These are phyloP conservation scores for Sinonovacula constricta DNA, from an alignment of 1,140 invertebrate genomes.

Conservation along the genomic window DNA sequence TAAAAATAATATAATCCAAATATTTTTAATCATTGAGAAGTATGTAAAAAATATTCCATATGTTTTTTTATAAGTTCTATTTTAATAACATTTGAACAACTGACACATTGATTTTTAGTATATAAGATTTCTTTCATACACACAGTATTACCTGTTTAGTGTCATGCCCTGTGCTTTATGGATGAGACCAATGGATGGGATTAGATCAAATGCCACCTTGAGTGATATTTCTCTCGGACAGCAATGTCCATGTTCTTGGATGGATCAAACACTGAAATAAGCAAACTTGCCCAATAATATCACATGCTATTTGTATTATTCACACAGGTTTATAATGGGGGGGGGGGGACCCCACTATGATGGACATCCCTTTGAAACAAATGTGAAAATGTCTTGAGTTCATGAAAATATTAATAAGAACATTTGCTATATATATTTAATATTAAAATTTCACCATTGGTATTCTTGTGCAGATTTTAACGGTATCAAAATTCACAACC, in stretches of 20 bases:
- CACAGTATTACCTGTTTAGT: conserved; percentile 2
- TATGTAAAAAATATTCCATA: too few relatives aligned
- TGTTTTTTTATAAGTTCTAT: too few relatives aligned
- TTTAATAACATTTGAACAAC: too few relatives aligned
- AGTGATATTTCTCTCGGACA: conserved; percentile 21
- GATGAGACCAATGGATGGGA: too few relatives aligned
- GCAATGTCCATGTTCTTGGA: background rate
- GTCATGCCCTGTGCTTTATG: conserved; percentile 29
- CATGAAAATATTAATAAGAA: background rate
- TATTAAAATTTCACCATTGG: background rate
- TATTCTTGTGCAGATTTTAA: background rate
- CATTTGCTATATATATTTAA: background rate
- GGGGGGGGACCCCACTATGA: too few relatives aligned
- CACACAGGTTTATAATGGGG: too few relatives aligned
- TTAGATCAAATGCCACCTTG: background rate
- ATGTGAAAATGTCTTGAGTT: background rate
- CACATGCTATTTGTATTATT: background rate
- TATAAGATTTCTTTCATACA: too few relatives aligned
- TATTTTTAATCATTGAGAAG: too few relatives aligned
- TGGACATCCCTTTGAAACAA: too few relatives aligned
- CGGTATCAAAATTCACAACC: background rate
- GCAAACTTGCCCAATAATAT: background rate
- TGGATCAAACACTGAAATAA: conserved; percentile 30
- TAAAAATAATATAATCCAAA: too few relatives aligned
- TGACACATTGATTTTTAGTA: too few relatives aligned